These are phyloP conservation scores for Sitophilus oryzae DNA, from an alignment of 1,140 invertebrate genomes.

Conservation along the genomic window DNA sequence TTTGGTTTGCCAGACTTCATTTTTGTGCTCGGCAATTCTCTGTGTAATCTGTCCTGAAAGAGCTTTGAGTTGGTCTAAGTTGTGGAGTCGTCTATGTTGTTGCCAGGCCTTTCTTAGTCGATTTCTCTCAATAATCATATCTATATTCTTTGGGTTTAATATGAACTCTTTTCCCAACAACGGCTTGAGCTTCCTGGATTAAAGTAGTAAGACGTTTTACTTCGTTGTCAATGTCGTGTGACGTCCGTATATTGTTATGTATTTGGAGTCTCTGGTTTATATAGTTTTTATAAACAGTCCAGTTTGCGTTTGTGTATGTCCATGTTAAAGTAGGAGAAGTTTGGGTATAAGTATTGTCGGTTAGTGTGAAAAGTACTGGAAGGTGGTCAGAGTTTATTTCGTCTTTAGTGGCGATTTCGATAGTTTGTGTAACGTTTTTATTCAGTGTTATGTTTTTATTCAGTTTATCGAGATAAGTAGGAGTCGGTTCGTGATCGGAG, in stretches of 20 bases:
- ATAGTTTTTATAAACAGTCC: not conserved
- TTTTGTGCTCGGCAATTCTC: not conserved
- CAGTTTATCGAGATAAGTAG: not conserved
- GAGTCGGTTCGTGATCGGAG: too few relatives aligned
- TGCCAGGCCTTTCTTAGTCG: not conserved
- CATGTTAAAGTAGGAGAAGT: not conserved
- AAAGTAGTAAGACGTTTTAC: too few relatives aligned
- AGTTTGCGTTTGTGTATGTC: not conserved
- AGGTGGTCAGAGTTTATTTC: constrained; percentile 1
- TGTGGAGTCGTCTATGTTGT: not conserved
- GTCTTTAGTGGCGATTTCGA: not conserved
- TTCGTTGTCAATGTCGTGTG: too few relatives aligned
- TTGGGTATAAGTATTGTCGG: not conserved
- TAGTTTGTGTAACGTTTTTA: not conserved
- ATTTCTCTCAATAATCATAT: not conserved
- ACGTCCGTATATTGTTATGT: not conserved
- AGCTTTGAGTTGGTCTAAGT: not conserved
- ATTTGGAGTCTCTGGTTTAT: not conserved
- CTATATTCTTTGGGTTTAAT: not conserved
- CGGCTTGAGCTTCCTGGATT: not conserved
- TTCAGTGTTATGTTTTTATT: too few relatives aligned
- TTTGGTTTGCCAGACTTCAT: not conserved
- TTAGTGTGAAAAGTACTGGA: not conserved
- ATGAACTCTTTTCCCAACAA: not conserved
- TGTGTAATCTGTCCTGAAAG: not conserved